Evolutionary conservation across 2,113 vertebrate species (phyloP), one percentile per base, ranked within the genome.

Genomic region (Oryctolagus cuniculus): DNA sequence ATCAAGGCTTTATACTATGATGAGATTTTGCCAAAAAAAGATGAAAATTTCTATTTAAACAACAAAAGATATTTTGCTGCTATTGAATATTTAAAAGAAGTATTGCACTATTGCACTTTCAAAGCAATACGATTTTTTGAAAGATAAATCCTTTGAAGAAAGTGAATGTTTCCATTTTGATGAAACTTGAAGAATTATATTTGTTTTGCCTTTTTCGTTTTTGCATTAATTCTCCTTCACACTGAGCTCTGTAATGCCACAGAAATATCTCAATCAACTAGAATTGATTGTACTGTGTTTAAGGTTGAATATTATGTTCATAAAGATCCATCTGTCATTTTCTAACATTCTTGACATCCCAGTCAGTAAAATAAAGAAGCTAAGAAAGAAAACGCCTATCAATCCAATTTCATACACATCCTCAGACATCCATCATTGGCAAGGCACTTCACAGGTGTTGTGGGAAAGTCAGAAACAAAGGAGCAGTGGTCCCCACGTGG

Each of bases 1-100:
- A 97, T 96, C 95, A 96, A 98, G 93, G 82, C 44, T 96, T 97
- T 96, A 95, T 66, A 92, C 70, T 97, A 95, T 86, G 91, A 96
- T 83, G 91, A 98, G 89, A 97, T 94, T 96, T 96, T 92, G 53
- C 8, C 83, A n/a, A 69, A 96, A 92, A 97, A 83, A 97, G n/a
- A 94, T 90, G 93, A 97, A 97, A 77, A 92, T 95, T 89, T 49
- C 95, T 95, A 1, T 94, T 78, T 87, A 53, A 98, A 95, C 84
- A 95, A 96, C 96, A 98, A 96, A 96, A 92, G 87, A 88, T 38
- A 91, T 93, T 94, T 78, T 86, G 6, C 67, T 74, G 21, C 90
- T 96, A 92, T 0, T 55, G 73, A 94, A 95, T 87, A 91, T 96
- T 95, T 83, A 25, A 92, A 95, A 96, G 51, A 94, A 3, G 49